Evolutionary conservation across 2,888 invertebrate species (phyloP), one percentile per base, ranked within the genome.

Genomic region (Eristalis intricaria): DNA sequence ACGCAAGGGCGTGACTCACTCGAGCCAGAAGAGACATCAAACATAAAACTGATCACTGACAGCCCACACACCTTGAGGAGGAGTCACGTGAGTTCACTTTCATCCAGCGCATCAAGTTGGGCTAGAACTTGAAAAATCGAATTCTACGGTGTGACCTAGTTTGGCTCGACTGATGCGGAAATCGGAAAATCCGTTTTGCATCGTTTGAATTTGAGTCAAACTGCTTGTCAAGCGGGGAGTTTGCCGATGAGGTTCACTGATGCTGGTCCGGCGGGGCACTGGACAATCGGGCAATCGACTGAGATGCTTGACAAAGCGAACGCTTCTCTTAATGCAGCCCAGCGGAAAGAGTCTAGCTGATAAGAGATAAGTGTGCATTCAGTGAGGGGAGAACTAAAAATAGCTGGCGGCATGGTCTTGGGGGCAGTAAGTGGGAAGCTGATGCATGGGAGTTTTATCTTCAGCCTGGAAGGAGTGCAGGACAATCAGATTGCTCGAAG

Each of bases 131-230:
- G 10, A 43, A 78, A 26, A 78, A 26, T 35, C 19, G 19, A 11
- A 64, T 38, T 50, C 63, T 13, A 26, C 19, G 50, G 0, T 32
- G 15, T 74, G 60, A 75, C 70, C 70, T 22, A 80, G 13, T 50
- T 73, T 43, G 29, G 15, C 0, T 0, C 23, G 19, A 26, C 7
- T 7, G 80, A 71, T 71, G 71, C 80, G 81, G 84, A 85, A 85
- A 85, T 85, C 8, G 38, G 19, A 68, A 71, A 66, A 35, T 32
- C 0, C 11, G 76, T 35, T 64, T 38, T n/a, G 81, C 81, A 73
- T 85, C 81, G 61, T 8, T 38, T 58, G 26, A 61, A 32, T 61
- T 61, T n/a, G 23, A 61, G 32, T 32, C 29, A 32, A 23, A 43
- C n/a, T 22, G 11, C 60, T 70, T 40, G n/a, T 50, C 60, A 60